Base-by-base conservation (phyloP, 1,140 invertebrate genomes). In the honey bee (Apis mellifera) region DNA sequence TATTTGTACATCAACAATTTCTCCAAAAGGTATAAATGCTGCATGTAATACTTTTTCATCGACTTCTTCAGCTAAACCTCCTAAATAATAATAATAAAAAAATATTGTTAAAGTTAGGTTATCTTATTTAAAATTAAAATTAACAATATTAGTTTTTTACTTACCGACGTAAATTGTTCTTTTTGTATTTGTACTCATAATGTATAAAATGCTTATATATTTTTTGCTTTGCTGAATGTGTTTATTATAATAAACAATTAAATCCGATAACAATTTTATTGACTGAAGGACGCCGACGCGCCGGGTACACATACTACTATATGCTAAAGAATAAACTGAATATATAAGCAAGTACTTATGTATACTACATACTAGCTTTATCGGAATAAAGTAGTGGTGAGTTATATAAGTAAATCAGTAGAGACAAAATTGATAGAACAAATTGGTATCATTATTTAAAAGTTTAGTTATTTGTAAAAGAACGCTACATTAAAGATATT, bases 1-100 rank as follows among this genome's bases (percentile, higher is more conserved):
- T 92, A 99, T 99, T 94, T 99, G 98, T 50, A 99, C 97, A 93
- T 99, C 99, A 57, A 98, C 96, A 71, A 99, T 97, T 92, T 99
- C 99, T 19, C 99, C 99, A 94, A 99, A 99, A 21, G 99, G 98
- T 88, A 99, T 98, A 91, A 99, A 99, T 0, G 99, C 99, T 83
- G 98, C 98, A 93, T 98, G 97, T 8, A 99, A 94, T 81, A 99
- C 96, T 94, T 99, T 98, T 89, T 99, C 98, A 90, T 99, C 98
- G 0, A 99, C 99, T 95, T 99, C 99, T 91, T 99, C 99, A 0
- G 98, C 97, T 86, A 99, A 95, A 12, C 99, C 99, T 85, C 99
- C 97, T 96, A 74, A 73, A 82, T 72, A 42, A 60, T 0, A 72
- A 32, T 48, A 86, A 79, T 9, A 57, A 62, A 66, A 55, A 42